Evolutionary conservation across 2,797 vertebrate genomes (phyloP), one percentile per base, ranked within the genome.

Genomic region (Pseudotriccus pelzelni): DNA sequence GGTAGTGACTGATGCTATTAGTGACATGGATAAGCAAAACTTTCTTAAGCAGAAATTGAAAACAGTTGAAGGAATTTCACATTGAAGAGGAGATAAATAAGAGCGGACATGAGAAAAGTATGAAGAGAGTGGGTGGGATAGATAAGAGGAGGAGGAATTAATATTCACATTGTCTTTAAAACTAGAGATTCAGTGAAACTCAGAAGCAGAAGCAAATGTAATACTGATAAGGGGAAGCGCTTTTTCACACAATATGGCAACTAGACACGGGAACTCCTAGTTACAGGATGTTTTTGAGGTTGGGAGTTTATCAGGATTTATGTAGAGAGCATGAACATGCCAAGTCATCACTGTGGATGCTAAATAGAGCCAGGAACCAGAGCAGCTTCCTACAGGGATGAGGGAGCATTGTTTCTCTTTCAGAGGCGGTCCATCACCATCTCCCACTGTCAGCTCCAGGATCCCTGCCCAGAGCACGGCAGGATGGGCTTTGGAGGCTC

Each of bases 251-350:
- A 85, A 60, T 63, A 84, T 88, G 70, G 85, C 81, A 94, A 76
- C 23, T 73, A 69, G 62, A 86, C 69, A 73, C 0, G 0, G 25
- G 34, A 95, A 9, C 8, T 44, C 53, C 50, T 89, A 44, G 36
- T 72, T 91, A 66, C 76, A 94, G 87, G 82, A 95, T 93, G 82
- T 83, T 92, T 89, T 68, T 41, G 77, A 70, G 75, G 89, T 96
- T 91, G 89, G 76, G 53, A 89, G 90, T 93, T 94, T 95, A 96
- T 96, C 93, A 68, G 89, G 64, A 93, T 92, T 96, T 87, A 87
- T 83, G 58, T 41, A 85, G 49, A 89, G 52, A 81, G 34, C 66
- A 62, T 20, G 46, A 94, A 78, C 58, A 62, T 0, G n/a, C 81
- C 90, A 96, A 92, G 28, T 87, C 21, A 86, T 89, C 27, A 43